Percentiles rank a stretch among this genome's conserved stretches.
phyloP scores from a whole-genome alignment of 2,888 invertebrate genomes.

The Polydrusus tereticollis region DNA sequence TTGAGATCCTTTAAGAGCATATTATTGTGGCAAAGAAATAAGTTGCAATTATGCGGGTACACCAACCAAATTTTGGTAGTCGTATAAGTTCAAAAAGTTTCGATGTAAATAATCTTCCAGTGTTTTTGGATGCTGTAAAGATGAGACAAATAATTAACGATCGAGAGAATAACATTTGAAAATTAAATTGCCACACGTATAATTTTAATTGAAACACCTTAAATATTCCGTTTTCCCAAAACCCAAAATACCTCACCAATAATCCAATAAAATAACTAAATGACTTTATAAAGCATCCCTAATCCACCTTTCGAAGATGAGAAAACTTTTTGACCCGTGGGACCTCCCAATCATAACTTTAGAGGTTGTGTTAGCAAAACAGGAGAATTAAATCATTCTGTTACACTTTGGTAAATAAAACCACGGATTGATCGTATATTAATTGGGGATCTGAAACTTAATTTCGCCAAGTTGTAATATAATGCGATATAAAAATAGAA shows the following conservation, averaged over 20 bases:
- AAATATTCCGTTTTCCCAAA: neutral
- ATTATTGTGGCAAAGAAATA: too few relatives aligned
- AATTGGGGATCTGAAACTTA: neutral
- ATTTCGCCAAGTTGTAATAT: neutral
- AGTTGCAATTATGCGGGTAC: too few relatives aligned
- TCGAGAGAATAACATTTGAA: too few relatives aligned
- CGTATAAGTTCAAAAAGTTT: too few relatives aligned
- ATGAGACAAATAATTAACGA: too few relatives aligned
- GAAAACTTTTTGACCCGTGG: neutral
- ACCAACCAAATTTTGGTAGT: too few relatives aligned
- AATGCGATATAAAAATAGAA: neutral
- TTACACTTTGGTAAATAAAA: neutral
- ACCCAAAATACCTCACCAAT: neutral
- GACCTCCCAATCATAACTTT: conserved; percentile 1
- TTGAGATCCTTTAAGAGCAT: too few relatives aligned
- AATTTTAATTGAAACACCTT: neutral
- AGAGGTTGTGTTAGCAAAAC: neutral
- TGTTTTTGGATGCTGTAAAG: too few relatives aligned
- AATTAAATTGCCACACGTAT: too few relatives aligned
- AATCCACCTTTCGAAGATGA: conserved; percentile 2
- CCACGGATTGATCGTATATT: neutral
- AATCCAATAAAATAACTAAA: conserved; percentile 5
- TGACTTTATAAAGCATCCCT: neutral
- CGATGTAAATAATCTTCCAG: too few relatives aligned
- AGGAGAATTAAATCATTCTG: neutral